Conservation (phyloP, 2,113 vertebrate species). For the Psettodes erumei region DNA sequence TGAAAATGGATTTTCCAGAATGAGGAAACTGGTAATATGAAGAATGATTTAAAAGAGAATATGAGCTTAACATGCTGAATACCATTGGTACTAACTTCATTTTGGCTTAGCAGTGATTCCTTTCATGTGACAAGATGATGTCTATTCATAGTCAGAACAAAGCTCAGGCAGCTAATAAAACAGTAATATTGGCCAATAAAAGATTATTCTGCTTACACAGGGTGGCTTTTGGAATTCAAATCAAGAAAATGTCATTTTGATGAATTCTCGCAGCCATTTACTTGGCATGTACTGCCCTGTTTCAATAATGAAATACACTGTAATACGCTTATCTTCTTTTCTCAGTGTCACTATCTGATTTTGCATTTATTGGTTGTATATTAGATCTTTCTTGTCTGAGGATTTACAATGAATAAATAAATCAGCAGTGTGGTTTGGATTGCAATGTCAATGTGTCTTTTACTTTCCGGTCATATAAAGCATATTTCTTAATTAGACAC, state of each 20-base stretch:
- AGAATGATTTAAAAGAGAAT: constrained; percentile 51
- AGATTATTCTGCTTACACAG: constrained; percentile 52
- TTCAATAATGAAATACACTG: constrained; percentile 40
- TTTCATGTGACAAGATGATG: constrained; percentile 55
- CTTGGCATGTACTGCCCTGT: constrained; percentile 22
- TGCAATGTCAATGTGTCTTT: neutral
- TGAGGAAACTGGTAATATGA: constrained; percentile 44
- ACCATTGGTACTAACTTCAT: constrained; percentile 53
- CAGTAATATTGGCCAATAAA: constrained; percentile 61
- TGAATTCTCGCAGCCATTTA: constrained; percentile 33
- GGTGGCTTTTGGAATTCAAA: constrained; percentile 63
- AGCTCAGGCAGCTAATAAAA: constrained; percentile 68
- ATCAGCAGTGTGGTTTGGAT: constrained; percentile 7
- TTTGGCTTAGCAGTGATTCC: constrained; percentile 49
- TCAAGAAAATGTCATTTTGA: constrained; percentile 53
- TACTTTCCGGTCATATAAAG: neutral
- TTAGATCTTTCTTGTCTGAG: constrained; percentile 20
- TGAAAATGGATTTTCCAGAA: constrained; percentile 57
- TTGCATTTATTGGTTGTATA: constrained; percentile 9
- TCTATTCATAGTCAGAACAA: constrained; percentile 63
- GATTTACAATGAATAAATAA: constrained; percentile 30
- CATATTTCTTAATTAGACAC: neutral
- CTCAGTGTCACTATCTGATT: constrained; percentile 22
- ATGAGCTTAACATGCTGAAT: constrained; percentile 55
- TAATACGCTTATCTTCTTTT: constrained; percentile 42